Evolutionary conservation across 2,888 invertebrate genomes (phyloP).

Genomic region (Drosophila imparisetae): DNA sequence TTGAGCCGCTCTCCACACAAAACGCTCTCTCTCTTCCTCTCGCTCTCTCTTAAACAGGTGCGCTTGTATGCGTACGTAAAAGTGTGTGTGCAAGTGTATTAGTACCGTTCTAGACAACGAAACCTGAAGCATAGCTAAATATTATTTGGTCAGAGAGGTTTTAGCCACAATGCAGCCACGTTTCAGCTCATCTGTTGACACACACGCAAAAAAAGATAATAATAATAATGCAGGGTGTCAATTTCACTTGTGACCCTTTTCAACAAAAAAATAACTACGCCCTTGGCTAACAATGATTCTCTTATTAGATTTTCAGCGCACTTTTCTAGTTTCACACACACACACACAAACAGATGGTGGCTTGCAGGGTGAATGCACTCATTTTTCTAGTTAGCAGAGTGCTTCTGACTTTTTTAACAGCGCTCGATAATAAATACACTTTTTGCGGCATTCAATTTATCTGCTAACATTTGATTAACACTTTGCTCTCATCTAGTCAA

Average conservation of each 20-base stretch:
- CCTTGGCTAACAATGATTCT: conserved; percentile 48
- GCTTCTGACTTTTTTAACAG: conserved; percentile 35
- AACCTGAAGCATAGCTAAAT: conserved; percentile 76
- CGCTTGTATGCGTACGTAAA: conserved; percentile 26
- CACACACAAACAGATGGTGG: conserved; percentile 32
- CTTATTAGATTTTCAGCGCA: conserved; percentile 57
- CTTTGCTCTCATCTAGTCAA: conserved; percentile 53
- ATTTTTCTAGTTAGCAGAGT: conserved; percentile 42
- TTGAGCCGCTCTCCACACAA: conserved; percentile 58
- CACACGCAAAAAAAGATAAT: conserved; percentile 11
- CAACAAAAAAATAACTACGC: conserved; percentile 42
- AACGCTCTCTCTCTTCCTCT: conserved; percentile 37
- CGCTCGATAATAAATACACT: conserved; percentile 52
- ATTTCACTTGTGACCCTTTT: conserved; percentile 64
- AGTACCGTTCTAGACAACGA: conserved; percentile 77
- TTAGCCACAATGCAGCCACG: conserved; percentile 74
- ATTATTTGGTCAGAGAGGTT: conserved; percentile 68
- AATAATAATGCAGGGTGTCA: conserved; percentile 30
- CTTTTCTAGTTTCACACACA: conserved; percentile 56
- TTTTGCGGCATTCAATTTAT: conserved; percentile 28
- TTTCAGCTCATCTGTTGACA: conserved; percentile 53
- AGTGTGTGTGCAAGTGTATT: conserved; percentile 54
- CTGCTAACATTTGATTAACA: conserved; percentile 61
- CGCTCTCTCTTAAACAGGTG: conserved; percentile 36
- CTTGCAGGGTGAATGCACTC: conserved; percentile 82